A percentile compares a stretch with the other conserved stretches of the same genome.
Evolutionary conservation across 2,888 invertebrate species (phyloP).

Genomic region (Trissoscelio sp.): DNA sequence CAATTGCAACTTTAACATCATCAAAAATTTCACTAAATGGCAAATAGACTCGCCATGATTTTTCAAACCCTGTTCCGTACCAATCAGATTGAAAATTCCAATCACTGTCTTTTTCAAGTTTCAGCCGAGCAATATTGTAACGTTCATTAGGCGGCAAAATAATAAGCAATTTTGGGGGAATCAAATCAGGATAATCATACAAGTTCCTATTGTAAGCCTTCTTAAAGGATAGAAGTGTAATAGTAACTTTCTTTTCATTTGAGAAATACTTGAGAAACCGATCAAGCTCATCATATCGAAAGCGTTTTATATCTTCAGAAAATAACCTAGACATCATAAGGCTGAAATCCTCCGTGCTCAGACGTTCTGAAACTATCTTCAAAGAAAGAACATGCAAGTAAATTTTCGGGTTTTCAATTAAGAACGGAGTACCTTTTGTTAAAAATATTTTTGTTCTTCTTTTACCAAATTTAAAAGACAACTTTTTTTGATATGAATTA

Average conservation of each 20-base stretch:
- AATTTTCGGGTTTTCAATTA: background rate
- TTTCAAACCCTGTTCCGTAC: background rate
- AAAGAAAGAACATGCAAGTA: background rate
- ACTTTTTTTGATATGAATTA: background rate
- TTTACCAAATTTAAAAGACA: slow-evolving; percentile 55
- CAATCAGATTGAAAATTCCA: too few species aligned
- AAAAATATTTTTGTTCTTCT: slow-evolving; percentile 24
- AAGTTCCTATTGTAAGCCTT: slow-evolving; percentile 72
- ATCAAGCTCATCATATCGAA: slow-evolving; percentile 1
- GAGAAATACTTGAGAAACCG: slow-evolving; percentile 69
- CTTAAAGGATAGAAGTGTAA: slow-evolving; percentile 72
- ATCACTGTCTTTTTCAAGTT: background rate
- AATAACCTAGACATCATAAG: slow-evolving; percentile 6
- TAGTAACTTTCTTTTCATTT: slow-evolving; percentile 58
- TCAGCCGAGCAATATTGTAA: too few species aligned
- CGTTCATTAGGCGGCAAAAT: slow-evolving; percentile 74
- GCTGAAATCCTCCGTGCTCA: background rate
- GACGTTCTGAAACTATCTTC: background rate
- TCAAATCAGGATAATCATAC: slow-evolving; percentile 47
- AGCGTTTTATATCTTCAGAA: background rate
- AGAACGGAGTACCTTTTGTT: background rate
- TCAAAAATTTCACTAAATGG: slow-evolving; percentile 72
- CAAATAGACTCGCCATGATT: slow-evolving; percentile 76
- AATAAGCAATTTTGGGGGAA: slow-evolving; percentile 63
- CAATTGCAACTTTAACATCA: slow-evolving; percentile 72